A percentile compares a stretch with the other conserved stretches of the same genome.
These are phyloP conservation scores for Cygnus buccinator DNA, from an alignment of 2,113 vertebrate species.

Conservation along the genomic window DNA sequence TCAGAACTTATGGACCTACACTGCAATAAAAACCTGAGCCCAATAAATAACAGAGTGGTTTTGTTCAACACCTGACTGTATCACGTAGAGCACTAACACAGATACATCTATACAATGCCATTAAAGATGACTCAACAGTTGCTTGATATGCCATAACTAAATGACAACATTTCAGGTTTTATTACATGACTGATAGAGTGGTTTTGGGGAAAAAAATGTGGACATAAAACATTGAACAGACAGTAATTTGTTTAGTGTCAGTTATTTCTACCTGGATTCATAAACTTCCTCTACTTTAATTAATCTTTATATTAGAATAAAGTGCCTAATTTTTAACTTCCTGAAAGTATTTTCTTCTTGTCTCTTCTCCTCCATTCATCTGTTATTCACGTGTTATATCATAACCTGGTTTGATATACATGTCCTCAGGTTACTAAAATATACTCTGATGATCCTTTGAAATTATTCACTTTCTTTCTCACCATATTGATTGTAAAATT, in stretches of 20 bases:
- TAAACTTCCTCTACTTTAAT: neutral
- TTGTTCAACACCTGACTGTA: neutral
- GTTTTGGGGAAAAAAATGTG: neutral
- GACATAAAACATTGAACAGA: neutral
- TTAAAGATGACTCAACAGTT: neutral
- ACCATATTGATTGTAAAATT: neutral
- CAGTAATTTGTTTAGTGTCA: neutral
- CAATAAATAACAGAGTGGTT: neutral
- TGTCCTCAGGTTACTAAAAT: neutral
- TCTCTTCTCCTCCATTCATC: neutral
- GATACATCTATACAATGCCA: neutral
- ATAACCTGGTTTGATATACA: neutral
- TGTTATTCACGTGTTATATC: neutral
- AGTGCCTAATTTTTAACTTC: neutral
- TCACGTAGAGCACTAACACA: neutral
- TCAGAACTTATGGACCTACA: neutral
- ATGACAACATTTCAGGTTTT: neutral
- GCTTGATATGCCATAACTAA: neutral
- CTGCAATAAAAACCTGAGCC: neutral
- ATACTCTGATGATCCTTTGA: no score
- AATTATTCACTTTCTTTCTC: neutral
- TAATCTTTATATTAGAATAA: neutral
- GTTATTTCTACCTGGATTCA: neutral
- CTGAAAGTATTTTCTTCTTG: neutral
- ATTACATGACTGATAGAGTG: neutral